These are phyloP conservation scores for Pachyuromys duprasi DNA, from an alignment of 2,797 vertebrate genomes.

Conservation along the genomic window DNA sequence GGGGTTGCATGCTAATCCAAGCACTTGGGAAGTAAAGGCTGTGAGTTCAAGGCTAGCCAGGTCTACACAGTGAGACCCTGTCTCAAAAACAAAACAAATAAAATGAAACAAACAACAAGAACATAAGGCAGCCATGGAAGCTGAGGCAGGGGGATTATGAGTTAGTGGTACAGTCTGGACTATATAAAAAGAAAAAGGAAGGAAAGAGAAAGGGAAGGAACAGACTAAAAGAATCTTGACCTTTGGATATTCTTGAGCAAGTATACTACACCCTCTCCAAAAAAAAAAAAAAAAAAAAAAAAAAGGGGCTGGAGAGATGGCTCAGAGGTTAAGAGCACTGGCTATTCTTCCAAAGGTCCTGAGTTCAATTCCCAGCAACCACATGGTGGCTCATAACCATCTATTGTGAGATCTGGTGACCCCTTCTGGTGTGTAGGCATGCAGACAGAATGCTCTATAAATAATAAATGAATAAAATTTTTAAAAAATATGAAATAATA, in stretches of 20 bases:
- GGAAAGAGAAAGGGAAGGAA: background rate
- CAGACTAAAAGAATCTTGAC: background rate
- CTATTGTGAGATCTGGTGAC: no score
- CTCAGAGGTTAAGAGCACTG: no score
- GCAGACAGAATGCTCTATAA: no score
- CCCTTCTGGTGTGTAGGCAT: no score
- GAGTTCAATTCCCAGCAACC: no score
- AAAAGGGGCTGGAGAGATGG: no score
- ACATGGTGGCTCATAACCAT: no score
- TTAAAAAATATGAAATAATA: no score
- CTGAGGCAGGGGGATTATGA: background rate
- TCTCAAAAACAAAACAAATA: background rate
- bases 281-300: conserved; percentile 31
- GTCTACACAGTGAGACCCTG: background rate
- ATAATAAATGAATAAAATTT: no score
- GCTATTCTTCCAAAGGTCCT: no score
- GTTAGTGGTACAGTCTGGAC: background rate
- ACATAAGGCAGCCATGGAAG: background rate
- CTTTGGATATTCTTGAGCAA: conserved; percentile 20
- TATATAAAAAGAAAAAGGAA: background rate
- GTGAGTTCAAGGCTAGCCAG: background rate
- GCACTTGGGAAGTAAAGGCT: background rate
- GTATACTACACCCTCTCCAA: background rate
- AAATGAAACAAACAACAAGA: background rate
- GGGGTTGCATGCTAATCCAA: background rate